These are phyloP conservation scores for Heliconius charithonia DNA, from an alignment of 2,888 invertebrate species.

Conservation along the genomic window DNA sequence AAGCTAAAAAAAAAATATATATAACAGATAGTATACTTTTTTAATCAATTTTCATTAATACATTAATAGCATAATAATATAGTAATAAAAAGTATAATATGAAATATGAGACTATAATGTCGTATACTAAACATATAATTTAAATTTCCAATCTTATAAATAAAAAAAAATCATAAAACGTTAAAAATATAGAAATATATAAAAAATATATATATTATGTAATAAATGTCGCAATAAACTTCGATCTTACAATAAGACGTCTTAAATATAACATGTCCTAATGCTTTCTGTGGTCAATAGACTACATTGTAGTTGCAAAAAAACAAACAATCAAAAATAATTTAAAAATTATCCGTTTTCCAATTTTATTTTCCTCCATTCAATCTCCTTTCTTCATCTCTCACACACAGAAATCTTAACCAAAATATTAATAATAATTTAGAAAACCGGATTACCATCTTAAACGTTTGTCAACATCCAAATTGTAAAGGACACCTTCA, in stretches of 20 bases:
- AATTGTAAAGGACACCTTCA: constrained; percentile 78
- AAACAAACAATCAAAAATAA: too few species aligned
- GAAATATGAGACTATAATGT: too few species aligned
- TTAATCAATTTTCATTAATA: too few species aligned
- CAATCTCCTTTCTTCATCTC: neutral
- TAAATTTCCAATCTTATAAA: neutral
- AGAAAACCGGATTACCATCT: constrained; percentile 20
- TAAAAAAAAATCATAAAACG: neutral
- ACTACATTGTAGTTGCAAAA: too few species aligned
- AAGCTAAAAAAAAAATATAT: too few species aligned
- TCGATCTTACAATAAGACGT: neutral
- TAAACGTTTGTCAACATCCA: constrained; percentile 66
- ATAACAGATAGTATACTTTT: too few species aligned
- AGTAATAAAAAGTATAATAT: too few species aligned
- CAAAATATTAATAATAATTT: constrained; percentile 3
- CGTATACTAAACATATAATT: too few species aligned
- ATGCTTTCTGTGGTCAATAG: too few species aligned
- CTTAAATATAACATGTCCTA: neutral
- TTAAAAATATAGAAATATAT: neutral
- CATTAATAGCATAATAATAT: too few species aligned
- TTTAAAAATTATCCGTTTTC: neutral
- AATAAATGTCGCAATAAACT: neutral
- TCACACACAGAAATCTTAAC: neutral
- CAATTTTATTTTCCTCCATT: neutral
- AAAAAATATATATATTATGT: neutral